These are phyloP conservation scores for Sesamia inferens DNA, from an alignment of 2,888 invertebrate species.

Conservation along the genomic window DNA sequence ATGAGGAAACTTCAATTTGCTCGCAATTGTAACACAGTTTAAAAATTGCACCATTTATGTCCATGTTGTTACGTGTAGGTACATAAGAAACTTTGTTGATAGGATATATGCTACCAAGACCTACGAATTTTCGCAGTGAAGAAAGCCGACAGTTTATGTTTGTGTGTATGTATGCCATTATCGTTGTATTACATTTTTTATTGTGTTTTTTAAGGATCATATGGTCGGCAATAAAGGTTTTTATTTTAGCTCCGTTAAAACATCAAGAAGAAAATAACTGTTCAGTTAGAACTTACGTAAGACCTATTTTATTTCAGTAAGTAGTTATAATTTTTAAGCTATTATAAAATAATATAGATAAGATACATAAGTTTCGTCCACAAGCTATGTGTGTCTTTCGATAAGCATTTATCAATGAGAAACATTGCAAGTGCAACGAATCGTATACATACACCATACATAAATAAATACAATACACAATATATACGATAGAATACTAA, in stretches of 20 bases:
- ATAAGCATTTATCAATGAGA: constrained; percentile 2
- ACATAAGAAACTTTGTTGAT: neutral
- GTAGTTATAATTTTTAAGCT: neutral
- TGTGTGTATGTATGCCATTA: too few relatives aligned
- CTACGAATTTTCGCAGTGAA: neutral
- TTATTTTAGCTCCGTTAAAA: neutral
- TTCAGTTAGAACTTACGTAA: neutral
- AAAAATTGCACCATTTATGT: neutral
- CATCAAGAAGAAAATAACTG: neutral
- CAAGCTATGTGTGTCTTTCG: neutral
- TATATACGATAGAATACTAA: constrained; percentile 11
- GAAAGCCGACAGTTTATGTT: too few relatives aligned
- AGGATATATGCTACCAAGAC: neutral
- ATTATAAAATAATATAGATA: neutral
- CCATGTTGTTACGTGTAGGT: too few relatives aligned
- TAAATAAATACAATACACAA: constrained; percentile 5
- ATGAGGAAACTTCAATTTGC: neutral
- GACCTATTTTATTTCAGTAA: neutral
- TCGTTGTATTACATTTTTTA: too few relatives aligned
- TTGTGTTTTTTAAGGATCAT: too few relatives aligned
- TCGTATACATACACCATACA: neutral
- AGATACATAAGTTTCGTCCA: neutral
- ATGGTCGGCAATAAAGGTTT: too few relatives aligned
- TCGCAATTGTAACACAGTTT: neutral
- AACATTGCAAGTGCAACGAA: constrained; percentile 21